Conservation (phyloP, 2,113 vertebrate genomes). For the Pseudonaja textilis region DNA sequence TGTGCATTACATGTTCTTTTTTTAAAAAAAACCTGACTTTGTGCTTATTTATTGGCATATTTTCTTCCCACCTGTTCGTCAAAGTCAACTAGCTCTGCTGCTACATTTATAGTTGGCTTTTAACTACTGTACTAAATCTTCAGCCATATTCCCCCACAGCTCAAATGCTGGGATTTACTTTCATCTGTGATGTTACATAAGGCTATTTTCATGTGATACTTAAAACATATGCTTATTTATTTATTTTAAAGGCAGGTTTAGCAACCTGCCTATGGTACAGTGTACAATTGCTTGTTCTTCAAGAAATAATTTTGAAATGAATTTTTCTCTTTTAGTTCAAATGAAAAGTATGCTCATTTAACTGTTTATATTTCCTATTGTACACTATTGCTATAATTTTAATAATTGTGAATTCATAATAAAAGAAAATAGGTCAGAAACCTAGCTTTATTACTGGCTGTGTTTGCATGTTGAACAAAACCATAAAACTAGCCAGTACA, state of each 20-base stretch:
- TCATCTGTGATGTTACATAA: conserved; percentile 62
- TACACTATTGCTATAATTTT: neutral
- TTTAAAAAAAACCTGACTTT: neutral
- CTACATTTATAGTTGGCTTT: no score
- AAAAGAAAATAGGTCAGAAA: neutral
- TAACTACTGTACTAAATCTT: conserved; percentile 52
- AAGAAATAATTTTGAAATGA: conserved; percentile 42
- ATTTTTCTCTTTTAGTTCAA: conserved; percentile 35
- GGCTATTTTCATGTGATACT: conserved; percentile 64
- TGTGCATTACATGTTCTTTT: conserved; percentile 21
- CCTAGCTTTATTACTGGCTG: neutral
- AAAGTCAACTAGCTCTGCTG: conserved; percentile 51
- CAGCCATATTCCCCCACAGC: conserved; percentile 47
- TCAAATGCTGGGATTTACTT: conserved; percentile 62
- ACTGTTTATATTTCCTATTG: neutral
- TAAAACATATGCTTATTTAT: conserved; percentile 52
- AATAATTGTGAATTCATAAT: neutral
- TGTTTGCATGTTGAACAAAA: neutral
- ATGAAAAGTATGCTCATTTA: conserved; percentile 27
- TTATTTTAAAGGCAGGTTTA: conserved; percentile 58
- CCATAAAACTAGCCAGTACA: neutral
- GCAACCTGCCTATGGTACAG: conserved; percentile 53
- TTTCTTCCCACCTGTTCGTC: conserved; percentile 49
- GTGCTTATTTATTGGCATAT: conserved; percentile 23
- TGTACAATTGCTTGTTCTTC: conserved; percentile 53